These are phyloP conservation scores for Hydrotaea cyrtoneurina DNA, from an alignment of 2,888 invertebrate species.

Conservation along the genomic window DNA sequence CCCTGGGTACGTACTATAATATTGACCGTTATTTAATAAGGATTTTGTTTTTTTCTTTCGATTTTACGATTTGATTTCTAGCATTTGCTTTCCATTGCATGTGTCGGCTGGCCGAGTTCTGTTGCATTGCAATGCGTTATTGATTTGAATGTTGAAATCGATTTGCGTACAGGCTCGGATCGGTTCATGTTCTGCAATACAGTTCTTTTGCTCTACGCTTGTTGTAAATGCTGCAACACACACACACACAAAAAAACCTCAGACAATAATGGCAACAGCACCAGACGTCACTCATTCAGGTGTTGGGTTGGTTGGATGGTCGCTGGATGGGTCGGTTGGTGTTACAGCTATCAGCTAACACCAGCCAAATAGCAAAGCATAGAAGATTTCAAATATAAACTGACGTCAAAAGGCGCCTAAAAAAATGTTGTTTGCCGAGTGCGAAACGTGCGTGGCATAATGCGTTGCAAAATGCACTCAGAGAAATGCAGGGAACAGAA, in stretches of 20 bases:
- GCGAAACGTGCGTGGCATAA: slow-evolving; percentile 57
- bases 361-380: slow-evolving; percentile 58
- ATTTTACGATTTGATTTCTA: slow-evolving; percentile 37
- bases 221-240: slow-evolving; percentile 2
- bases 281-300: slow-evolving; percentile 29
- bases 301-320: slow-evolving; percentile 34
- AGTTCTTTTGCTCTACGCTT: slow-evolving; percentile 17
- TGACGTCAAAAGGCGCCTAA: slow-evolving; percentile 65
- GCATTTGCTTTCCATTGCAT: slow-evolving; percentile 32
- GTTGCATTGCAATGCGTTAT: slow-evolving; percentile 17
- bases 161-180: slow-evolving; percentile 48
- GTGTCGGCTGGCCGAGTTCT: slow-evolving; percentile 7
- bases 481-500: background rate
- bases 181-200: slow-evolving; percentile 53
- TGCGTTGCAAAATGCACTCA: slow-evolving; percentile 39
- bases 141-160: slow-evolving; percentile 52
- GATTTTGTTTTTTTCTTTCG: slow-evolving; percentile 42
- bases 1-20: slow-evolving; percentile 25
- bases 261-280: background rate
- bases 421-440: slow-evolving; percentile 49
- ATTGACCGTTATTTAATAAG: slow-evolving; percentile 59
- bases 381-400: slow-evolving; percentile 52
- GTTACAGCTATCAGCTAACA: background rate
- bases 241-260: background rate
- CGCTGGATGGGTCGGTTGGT: background rate